A percentile compares a stretch with the other conserved stretches of the same genome.
These are phyloP conservation scores for Semnornis frantzii DNA, from an alignment of 2,113 vertebrate genomes.

Conservation along the genomic window DNA sequence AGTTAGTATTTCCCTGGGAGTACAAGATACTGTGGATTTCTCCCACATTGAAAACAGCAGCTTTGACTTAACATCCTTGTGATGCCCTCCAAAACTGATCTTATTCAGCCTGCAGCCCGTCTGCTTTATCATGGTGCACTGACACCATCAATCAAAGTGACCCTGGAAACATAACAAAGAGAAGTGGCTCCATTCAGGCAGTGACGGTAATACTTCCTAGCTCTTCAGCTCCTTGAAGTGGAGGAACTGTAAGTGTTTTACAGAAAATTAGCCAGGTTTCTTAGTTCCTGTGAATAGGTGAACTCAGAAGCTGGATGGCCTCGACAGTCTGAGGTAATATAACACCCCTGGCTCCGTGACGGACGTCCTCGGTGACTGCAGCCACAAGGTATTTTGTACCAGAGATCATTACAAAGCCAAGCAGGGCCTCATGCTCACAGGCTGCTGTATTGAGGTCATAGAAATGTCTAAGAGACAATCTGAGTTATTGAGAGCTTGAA, in stretches of 20 bases:
- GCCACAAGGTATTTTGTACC: neutral
- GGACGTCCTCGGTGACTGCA: neutral
- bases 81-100: neutral
- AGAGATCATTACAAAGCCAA: neutral
- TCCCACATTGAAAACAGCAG: neutral
- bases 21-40: neutral
- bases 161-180: neutral
- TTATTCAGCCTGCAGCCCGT: neutral
- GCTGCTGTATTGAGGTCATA: neutral
- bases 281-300: neutral
- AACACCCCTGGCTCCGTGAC: rapidly evolving
- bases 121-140: neutral
- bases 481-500: neutral
- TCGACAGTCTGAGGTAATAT: neutral
- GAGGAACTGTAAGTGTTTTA: neutral
- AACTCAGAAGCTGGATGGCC: neutral
- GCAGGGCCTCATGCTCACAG: neutral
- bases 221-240: neutral
- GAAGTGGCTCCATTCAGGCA: neutral
- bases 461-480: neutral
- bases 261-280: neutral
- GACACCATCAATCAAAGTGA: neutral
- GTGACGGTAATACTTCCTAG: neutral
- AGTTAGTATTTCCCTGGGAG: neutral
- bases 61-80: neutral